Conservation (phyloP, 2,797 vertebrate species). For the Miichthys miiuy region DNA sequence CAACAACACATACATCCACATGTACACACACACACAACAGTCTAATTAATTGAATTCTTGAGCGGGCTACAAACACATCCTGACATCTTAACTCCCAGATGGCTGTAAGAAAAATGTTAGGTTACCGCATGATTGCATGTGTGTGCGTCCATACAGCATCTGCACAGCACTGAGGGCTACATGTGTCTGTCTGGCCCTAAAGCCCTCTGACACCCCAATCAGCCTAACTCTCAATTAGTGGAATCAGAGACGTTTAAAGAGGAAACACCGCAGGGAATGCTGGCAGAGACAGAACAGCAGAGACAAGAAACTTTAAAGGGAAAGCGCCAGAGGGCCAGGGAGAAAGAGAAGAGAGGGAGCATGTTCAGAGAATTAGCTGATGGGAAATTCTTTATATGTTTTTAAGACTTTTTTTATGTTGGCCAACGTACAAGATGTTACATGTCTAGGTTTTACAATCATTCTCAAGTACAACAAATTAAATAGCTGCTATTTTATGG, state of each 20-base stretch:
- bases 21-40: slow-evolving; percentile 13
- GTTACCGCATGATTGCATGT: slow-evolving; percentile 20
- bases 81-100: slow-evolving; percentile 52
- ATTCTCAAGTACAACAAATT: neutral
- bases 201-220: slow-evolving; percentile 49
- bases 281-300: slow-evolving; percentile 25
- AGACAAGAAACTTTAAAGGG: slow-evolving; percentile 17
- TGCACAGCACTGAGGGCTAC: slow-evolving; percentile 5
- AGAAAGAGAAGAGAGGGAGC: neutral
- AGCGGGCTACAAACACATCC: slow-evolving; percentile 44
- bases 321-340: slow-evolving; percentile 22
- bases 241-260: slow-evolving; percentile 49
- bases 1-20: slow-evolving; percentile 13
- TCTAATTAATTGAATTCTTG: slow-evolving; percentile 62
- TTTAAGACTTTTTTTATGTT: neutral
- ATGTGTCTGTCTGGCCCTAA: slow-evolving; percentile 36
- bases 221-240: slow-evolving; percentile 50
- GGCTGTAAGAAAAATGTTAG: slow-evolving; percentile 27
- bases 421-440: neutral
- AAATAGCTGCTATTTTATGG: neutral
- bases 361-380: neutral
- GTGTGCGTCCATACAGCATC: slow-evolving; percentile 12
- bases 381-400: neutral
- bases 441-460: neutral
- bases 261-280: slow-evolving; percentile 42